Evolutionary conservation across 1,140 invertebrate genomes (phyloP).

Genomic region (Brachionus koreanus): DNA sequence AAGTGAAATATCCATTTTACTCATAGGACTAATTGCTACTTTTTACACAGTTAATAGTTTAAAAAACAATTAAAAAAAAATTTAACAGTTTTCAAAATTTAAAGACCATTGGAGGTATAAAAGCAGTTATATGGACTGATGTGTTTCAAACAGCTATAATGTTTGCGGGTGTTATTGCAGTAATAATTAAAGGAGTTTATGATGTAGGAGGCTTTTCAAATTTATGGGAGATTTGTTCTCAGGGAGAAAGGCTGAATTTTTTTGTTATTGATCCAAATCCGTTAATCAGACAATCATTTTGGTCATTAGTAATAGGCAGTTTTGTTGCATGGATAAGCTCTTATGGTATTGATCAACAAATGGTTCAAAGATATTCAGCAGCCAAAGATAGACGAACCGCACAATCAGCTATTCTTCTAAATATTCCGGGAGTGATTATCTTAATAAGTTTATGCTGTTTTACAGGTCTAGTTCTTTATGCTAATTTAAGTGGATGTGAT

Average conservation of each 20-base stretch:
- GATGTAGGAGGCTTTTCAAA: slow-evolving; percentile 38
- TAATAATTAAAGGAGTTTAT: slow-evolving; percentile 52
- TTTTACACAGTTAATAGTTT: slow-evolving; percentile 74
- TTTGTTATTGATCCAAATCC: slow-evolving; percentile 52
- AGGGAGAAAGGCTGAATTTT: slow-evolving; percentile 43
- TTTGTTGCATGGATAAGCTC: slow-evolving; percentile 48
- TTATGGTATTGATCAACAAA: slow-evolving; percentile 18
- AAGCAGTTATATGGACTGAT: slow-evolving; percentile 68
- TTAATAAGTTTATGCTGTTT: slow-evolving; percentile 73
- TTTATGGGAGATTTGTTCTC: background rate
- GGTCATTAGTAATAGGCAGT: slow-evolving; percentile 52
- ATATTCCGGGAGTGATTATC: slow-evolving; percentile 71
- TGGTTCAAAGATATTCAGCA: slow-evolving; percentile 14
- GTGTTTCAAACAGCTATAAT: slow-evolving; percentile 80
- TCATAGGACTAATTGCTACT: slow-evolving; percentile 74
- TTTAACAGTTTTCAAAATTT: background rate
- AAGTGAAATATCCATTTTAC: slow-evolving; percentile 69
- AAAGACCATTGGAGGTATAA: slow-evolving; percentile 47
- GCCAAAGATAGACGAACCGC: background rate
- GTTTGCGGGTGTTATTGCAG: slow-evolving; percentile 73
- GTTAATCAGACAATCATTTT: slow-evolving; percentile 52
- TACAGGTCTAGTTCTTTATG: slow-evolving; percentile 60
- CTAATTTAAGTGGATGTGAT: slow-evolving; percentile 55
- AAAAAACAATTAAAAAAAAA: slow-evolving; percentile 57
- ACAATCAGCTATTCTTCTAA: slow-evolving; percentile 58